phyloP scores from a whole-genome alignment of 2,113 vertebrate genomes.

The Puntigrus tetrazona region DNA sequence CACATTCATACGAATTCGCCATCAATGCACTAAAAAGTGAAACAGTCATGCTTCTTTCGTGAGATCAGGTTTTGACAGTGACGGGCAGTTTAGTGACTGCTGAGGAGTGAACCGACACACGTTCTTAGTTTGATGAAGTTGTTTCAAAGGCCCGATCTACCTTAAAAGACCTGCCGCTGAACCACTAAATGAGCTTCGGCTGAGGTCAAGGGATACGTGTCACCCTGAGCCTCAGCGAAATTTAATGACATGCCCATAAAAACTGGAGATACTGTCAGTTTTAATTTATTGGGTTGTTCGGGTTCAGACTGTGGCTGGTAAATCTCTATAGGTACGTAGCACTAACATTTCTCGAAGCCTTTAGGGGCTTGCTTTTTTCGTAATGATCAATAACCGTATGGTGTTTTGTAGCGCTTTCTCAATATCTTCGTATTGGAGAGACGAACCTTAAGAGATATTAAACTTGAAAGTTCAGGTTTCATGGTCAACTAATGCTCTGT shows the following conservation, averaged over 20 bases:
- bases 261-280: not conserved
- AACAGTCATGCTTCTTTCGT: too few species aligned
- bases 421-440: not conserved
- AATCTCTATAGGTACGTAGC: not conserved
- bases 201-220: not conserved
- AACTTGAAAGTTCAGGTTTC: not conserved
- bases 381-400: not conserved
- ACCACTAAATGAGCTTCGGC: not conserved
- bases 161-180: not conserved
- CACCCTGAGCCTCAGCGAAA: not conserved
- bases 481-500: not conserved
- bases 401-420: too few species aligned
- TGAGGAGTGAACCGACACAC: not conserved
- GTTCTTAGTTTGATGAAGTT: not conserved
- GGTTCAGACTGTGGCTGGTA: not conserved
- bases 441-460: not conserved
- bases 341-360: not conserved
- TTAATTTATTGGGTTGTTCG: not conserved
- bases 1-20: not conserved
- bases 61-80: not conserved
- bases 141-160: slow-evolving; percentile 1
- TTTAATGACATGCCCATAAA: not conserved
- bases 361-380: not conserved
- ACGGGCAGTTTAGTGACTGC: not conserved
- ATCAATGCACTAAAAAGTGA: not conserved